Conservation (phyloP, 2,888 invertebrate species). For the Acronicta aceris region DNA sequence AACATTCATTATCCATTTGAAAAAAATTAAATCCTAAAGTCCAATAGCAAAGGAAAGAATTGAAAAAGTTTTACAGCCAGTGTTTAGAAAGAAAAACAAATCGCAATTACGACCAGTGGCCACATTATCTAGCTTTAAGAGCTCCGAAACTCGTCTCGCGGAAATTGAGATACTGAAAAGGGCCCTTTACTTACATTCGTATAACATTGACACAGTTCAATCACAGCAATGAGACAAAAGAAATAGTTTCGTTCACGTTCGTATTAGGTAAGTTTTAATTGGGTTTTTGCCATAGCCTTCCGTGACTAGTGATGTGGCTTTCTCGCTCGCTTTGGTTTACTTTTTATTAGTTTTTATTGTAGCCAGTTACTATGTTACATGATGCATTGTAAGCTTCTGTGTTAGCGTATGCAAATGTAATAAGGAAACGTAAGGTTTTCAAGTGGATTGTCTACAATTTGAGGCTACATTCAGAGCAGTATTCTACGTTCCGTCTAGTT, state of each 20-base stretch:
- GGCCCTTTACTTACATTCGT: conserved; percentile 23
- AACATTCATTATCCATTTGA: conserved; percentile 11
- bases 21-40: conserved; percentile 15
- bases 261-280: conserved; percentile 80
- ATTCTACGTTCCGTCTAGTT: neutral
- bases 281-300: conserved; percentile 74
- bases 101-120: conserved; percentile 43
- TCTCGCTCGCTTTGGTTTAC: conserved; percentile 46
- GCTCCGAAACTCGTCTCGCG: conserved; percentile 44
- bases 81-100: conserved; percentile 45
- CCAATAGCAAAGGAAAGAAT: conserved; percentile 7
- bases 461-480: conserved; percentile 2
- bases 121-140: conserved; percentile 45
- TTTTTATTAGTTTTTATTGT: conserved; percentile 55
- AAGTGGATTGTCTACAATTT: conserved; percentile 18
- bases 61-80: conserved; percentile 18
- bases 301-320: conserved; percentile 59
- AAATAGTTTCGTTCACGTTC: conserved; percentile 59
- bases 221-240: conserved; percentile 59
- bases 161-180: conserved; percentile 44
- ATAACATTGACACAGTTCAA: conserved; percentile 55
- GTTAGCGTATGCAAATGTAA: conserved; percentile 46
- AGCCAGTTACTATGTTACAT: conserved; percentile 38
- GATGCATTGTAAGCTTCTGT: conserved; percentile 36
- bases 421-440: conserved; percentile 34